Evolutionary conservation across 2,888 invertebrate species (phyloP).

Genomic region (Pseudolycoriella hygida): DNA sequence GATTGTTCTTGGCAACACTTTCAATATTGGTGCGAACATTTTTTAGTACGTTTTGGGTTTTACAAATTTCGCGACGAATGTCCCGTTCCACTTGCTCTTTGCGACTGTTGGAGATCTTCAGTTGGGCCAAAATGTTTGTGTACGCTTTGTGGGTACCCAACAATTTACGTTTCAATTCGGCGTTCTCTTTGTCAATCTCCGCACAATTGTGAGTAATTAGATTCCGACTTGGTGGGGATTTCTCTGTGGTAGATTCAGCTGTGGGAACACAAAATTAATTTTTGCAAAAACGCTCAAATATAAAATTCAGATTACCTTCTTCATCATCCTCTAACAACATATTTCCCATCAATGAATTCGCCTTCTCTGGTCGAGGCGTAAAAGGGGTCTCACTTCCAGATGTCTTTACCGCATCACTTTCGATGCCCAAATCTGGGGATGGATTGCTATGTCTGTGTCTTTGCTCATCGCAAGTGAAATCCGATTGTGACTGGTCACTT

Average conservation of each 20-base stretch:
- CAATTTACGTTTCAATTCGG: slow-evolving; percentile 49
- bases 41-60: slow-evolving; percentile 58
- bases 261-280: too few species aligned
- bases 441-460: slow-evolving; percentile 29
- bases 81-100: slow-evolving; percentile 71
- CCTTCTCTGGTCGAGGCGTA: slow-evolving; percentile 17
- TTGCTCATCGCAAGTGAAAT: slow-evolving; percentile 22
- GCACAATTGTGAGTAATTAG: slow-evolving; percentile 23
- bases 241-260: too few species aligned
- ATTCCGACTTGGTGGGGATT: too few species aligned
- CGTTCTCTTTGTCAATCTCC: slow-evolving; percentile 45
- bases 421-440: slow-evolving; percentile 80
- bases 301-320: neutral
- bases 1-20: slow-evolving; percentile 11
- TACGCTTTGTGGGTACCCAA: slow-evolving; percentile 53
- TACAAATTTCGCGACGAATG: slow-evolving; percentile 62
- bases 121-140: slow-evolving; percentile 57
- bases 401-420: slow-evolving; percentile 42
- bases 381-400: neutral
- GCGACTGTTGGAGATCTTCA: slow-evolving; percentile 58
- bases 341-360: slow-evolving; percentile 27
- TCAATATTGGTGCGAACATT: slow-evolving; percentile 59
- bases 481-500: slow-evolving; percentile 13
- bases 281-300: too few species aligned
- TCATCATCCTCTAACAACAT: slow-evolving; percentile 5